Evolutionary conservation across 2,113 vertebrate genomes (phyloP).

Genomic region (Pachyramphus minor): DNA sequence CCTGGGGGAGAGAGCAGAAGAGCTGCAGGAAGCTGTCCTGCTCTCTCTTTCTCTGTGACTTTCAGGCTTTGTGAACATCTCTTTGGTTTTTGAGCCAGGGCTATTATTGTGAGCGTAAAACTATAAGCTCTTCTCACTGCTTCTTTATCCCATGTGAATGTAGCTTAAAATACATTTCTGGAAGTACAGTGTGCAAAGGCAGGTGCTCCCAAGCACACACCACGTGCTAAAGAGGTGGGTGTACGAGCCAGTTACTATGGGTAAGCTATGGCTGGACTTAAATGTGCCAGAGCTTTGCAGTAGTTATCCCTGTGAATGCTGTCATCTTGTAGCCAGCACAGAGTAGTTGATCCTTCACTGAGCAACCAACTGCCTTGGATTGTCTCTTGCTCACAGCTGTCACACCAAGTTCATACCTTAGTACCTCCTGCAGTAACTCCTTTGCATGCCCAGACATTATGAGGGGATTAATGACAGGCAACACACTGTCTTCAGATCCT

Average conservation of each 20-base stretch:
- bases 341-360: neutral
- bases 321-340: neutral
- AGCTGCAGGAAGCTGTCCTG: constrained; percentile 1
- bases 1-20: neutral
- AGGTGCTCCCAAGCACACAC: constrained; percentile 1
- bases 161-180: constrained; percentile 8
- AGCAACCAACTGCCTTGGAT: neutral
- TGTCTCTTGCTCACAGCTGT: neutral
- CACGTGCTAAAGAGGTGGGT: neutral
- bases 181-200: constrained; percentile 21
- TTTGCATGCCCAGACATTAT: neutral
- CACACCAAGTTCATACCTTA: neutral
- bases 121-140: neutral
- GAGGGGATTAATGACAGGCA: neutral
- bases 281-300: neutral
- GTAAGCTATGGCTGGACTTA: neutral
- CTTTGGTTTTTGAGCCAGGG: constrained; percentile 14
- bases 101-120: neutral
- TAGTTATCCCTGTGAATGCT: neutral
- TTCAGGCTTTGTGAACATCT: neutral
- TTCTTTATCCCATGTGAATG: neutral
- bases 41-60: neutral
- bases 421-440: neutral
- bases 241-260: neutral
- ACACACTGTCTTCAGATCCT: neutral